phyloP scores from a whole-genome alignment of 2,797 vertebrate species.

The Anolis apletophallus region DNA sequence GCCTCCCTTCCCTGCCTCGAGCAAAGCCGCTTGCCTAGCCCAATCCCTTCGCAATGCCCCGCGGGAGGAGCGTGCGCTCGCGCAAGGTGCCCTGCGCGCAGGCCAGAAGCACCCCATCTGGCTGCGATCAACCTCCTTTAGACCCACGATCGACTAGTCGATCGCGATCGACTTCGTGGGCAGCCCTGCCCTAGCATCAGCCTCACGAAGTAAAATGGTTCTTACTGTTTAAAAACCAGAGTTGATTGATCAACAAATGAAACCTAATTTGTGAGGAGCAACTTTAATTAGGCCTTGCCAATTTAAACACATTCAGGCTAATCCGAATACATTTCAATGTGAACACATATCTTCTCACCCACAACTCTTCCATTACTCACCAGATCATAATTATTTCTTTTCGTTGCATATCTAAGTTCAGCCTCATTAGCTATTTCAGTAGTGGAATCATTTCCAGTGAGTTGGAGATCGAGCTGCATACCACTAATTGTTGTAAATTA shows the following conservation, averaged over 20 bases:
- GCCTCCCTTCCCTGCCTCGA: no score
- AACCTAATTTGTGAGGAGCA: not conserved
- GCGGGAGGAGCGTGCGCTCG: no score
- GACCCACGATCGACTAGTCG: no score
- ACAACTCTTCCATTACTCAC: not conserved
- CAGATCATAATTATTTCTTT: not conserved
- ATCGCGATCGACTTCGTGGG: no score
- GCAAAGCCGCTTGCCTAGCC: no score
- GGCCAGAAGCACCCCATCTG: no score
- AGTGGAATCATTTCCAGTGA: not conserved
- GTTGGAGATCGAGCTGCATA: not conserved
- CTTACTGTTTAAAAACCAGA: not conserved
- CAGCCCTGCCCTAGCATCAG: not conserved
- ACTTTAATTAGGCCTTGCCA: not conserved
- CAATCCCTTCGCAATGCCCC: no score
- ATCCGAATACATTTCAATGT: not conserved
- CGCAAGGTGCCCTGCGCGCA: no score
- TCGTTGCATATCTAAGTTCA: no score
- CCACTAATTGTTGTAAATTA: not conserved
- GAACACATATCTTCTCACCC: not conserved
- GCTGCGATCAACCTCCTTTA: no score
- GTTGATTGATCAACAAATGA: constrained; percentile 2
- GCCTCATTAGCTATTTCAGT: not conserved
- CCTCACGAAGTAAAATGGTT: not conserved
- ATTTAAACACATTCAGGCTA: not conserved